Evolutionary conservation across 2,797 vertebrate genomes (phyloP).

Genomic region (Channallabes apus): DNA sequence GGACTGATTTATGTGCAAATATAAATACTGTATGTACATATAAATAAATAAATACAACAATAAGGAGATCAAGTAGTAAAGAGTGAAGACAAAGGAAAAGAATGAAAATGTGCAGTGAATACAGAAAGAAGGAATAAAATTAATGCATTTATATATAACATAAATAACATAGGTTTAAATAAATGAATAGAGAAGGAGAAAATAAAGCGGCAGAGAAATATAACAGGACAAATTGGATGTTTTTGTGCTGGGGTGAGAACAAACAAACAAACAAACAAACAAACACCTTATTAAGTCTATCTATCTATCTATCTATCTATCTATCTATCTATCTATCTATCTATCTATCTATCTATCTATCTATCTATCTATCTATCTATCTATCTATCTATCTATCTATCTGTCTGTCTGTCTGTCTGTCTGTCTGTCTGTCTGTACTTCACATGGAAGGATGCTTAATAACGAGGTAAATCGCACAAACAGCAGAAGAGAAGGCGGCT

Average conservation of each 20-base stretch:
- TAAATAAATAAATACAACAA: too few relatives aligned
- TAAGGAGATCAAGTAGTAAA: too few relatives aligned
- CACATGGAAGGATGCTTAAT: neutral
- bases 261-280: neutral
- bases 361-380: slow-evolving; percentile 18
- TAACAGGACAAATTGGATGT: neutral
- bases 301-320: slow-evolving; percentile 12
- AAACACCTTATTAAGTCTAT: neutral
- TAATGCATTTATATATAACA: neutral
- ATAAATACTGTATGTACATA: too few relatives aligned
- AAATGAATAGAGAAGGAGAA: neutral
- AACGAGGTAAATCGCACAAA: neutral
- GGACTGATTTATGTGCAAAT: too few relatives aligned
- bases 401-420: slow-evolving; percentile 4
- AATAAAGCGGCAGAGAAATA: neutral
- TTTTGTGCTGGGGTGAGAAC: neutral
- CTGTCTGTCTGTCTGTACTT: neutral
- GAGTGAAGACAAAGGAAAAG: too few relatives aligned
- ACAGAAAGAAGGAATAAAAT: neutral
- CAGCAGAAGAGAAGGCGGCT: neutral
- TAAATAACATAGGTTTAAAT: neutral
- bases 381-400: slow-evolving; percentile 12
- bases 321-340: slow-evolving; percentile 13
- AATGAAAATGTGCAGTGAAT: neutral
- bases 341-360: neutral